Percentiles rank a stretch among this genome's conserved stretches.
Evolutionary conservation across 92 coral and sea anemone species (phyloP).

Genomic region (Palythoa caribaeorum): DNA sequence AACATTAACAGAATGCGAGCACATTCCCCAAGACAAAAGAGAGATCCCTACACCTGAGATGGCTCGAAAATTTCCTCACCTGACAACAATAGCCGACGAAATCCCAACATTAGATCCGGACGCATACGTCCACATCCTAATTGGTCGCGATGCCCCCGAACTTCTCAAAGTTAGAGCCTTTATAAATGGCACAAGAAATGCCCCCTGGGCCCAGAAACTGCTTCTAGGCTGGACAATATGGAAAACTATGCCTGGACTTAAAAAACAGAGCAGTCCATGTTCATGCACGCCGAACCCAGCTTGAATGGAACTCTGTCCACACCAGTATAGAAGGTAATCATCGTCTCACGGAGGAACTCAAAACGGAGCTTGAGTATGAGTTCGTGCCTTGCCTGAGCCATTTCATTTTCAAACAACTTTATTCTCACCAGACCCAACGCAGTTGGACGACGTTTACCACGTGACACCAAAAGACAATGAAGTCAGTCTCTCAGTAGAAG

Average conservation of each 20-base stretch:
- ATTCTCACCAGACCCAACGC: not conserved
- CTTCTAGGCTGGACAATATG: slow-evolving; percentile 38
- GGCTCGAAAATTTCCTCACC: slow-evolving; percentile 49
- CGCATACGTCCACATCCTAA: slow-evolving; percentile 41
- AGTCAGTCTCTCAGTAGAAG: not conserved
- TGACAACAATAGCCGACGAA: slow-evolving; percentile 45
- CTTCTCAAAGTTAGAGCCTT: slow-evolving; percentile 6
- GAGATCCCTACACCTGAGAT: slow-evolving; percentile 62
- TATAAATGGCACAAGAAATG: not conserved
- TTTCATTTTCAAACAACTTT: slow-evolving; percentile 38
- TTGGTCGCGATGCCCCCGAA: not conserved
- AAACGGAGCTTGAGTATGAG: slow-evolving; percentile 9
- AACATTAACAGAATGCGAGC: slow-evolving; percentile 55
- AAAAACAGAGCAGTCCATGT: slow-evolving; percentile 4
- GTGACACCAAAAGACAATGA: slow-evolving; percentile 6
- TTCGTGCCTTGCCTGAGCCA: slow-evolving; percentile 52
- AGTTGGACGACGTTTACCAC: not conserved
- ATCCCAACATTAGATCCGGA: slow-evolving; percentile 54
- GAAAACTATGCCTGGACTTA: not conserved
- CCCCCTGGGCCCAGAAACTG: slow-evolving; percentile 25
- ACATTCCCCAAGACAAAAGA: slow-evolving; percentile 62
- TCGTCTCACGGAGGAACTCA: not conserved
- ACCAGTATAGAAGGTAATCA: not conserved
- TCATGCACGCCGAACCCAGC: not conserved
- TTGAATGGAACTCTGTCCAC: not conserved